Conservation (phyloP, 2,113 vertebrate species). For the Meleagris gallopavo region DNA sequence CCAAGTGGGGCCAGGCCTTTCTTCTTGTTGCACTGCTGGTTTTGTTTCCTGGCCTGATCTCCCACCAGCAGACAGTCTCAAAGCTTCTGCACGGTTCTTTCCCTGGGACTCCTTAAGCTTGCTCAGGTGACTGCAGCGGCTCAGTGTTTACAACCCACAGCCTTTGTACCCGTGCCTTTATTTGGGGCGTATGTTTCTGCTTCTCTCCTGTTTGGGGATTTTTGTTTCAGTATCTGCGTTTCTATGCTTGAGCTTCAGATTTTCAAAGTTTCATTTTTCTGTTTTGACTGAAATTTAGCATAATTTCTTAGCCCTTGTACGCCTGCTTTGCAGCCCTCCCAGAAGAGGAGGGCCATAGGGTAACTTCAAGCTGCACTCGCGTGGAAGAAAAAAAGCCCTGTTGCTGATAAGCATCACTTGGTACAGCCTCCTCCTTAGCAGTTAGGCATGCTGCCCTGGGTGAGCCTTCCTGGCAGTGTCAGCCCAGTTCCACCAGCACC, state of each 20-base stretch:
- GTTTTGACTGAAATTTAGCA: not conserved
- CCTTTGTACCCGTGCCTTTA: accelerated
- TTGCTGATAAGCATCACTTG: not conserved
- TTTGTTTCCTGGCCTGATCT: accelerated
- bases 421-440: not conserved
- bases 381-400: not conserved
- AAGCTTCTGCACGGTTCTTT: accelerated
- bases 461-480: not conserved
- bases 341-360: accelerated
- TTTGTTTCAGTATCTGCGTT: not conserved
- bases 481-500: not conserved
- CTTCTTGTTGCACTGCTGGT: accelerated
- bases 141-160: not conserved
- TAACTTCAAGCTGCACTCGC: not conserved
- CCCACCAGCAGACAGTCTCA: not conserved
- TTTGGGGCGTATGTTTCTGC: not conserved
- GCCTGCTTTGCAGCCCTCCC: not conserved
- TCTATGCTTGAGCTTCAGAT: not conserved
- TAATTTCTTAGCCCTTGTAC: not conserved
- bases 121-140: not conserved
- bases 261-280: not conserved
- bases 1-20: accelerated
- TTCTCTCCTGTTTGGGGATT: not conserved
- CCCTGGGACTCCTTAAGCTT: not conserved
- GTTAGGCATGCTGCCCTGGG: accelerated